Conservation (phyloP, 2,888 invertebrate species). For the Prenolepis imparis region DNA sequence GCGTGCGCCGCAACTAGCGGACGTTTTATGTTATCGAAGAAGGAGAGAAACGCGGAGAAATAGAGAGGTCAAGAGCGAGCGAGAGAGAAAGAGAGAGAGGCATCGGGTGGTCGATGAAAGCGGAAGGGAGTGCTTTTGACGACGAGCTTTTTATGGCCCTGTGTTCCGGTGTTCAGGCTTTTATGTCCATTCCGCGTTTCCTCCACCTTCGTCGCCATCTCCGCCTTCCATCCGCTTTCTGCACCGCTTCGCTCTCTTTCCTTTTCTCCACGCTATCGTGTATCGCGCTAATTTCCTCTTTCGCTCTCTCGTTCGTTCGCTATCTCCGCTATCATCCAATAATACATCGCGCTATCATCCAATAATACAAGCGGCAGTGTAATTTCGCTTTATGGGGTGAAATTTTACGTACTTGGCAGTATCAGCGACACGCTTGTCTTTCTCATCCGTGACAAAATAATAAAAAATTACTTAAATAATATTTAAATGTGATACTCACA, state of each 20-base stretch:
- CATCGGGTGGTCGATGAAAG: slow-evolving; percentile 60
- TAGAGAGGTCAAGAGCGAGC: slow-evolving; percentile 33
- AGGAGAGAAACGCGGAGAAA: slow-evolving; percentile 62
- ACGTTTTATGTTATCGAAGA: slow-evolving; percentile 75
- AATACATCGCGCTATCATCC: slow-evolving; percentile 60
- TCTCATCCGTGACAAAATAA: slow-evolving; percentile 17
- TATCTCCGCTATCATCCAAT: slow-evolving; percentile 55
- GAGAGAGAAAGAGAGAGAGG: slow-evolving; percentile 31
- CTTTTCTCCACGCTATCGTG: slow-evolving; percentile 15
- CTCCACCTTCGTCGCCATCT: slow-evolving; percentile 61
- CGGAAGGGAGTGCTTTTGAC: slow-evolving; percentile 79
- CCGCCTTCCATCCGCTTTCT: slow-evolving; percentile 48
- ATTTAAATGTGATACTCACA: slow-evolving; percentile 87
- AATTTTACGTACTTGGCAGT: slow-evolving; percentile 74
- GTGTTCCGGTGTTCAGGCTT: slow-evolving; percentile 79
- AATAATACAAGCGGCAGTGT: slow-evolving; percentile 72
- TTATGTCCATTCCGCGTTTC: slow-evolving; percentile 78
- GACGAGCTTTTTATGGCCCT: slow-evolving; percentile 81
- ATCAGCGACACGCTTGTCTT: slow-evolving; percentile 23
- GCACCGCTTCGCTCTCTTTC: slow-evolving; percentile 30
- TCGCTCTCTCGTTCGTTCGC: slow-evolving; percentile 40
- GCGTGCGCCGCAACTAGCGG: slow-evolving; percentile 70
- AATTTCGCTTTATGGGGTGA: slow-evolving; percentile 81
- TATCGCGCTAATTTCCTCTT: slow-evolving; percentile 43
- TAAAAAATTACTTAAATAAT: slow-evolving; percentile 23